phyloP scores from a whole-genome alignment of 2,797 vertebrate species.

The Adelosebastes latens region DNA sequence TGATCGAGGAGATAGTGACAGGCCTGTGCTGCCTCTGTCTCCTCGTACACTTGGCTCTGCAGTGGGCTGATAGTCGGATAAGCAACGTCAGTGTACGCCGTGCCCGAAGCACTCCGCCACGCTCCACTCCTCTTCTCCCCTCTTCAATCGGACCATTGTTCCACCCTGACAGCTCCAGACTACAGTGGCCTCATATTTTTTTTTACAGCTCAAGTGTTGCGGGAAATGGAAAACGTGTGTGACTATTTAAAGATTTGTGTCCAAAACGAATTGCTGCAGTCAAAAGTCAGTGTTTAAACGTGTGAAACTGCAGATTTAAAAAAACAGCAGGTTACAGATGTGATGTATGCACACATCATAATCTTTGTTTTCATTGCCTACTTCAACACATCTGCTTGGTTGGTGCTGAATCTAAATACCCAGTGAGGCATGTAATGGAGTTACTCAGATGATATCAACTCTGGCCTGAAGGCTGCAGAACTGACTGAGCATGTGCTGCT shows the following conservation, averaged over 20 bases:
- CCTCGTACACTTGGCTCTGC: conserved; percentile 29
- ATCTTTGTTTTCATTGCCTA: conserved; percentile 8
- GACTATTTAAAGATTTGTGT: not conserved
- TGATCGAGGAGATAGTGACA: conserved; percentile 50
- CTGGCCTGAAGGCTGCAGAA: conserved; percentile 7
- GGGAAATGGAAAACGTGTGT: not conserved
- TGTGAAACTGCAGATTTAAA: not conserved
- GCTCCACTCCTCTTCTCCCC: conserved; percentile 6
- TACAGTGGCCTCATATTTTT: conserved; percentile 19
- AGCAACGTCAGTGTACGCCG: conserved; percentile 40
- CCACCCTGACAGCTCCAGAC: conserved; percentile 1
- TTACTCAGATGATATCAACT: conserved; percentile 9
- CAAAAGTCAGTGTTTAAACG: not conserved
- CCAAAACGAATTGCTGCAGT: not conserved
- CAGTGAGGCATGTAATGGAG: conserved; percentile 32
- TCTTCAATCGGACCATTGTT: conserved; percentile 61
- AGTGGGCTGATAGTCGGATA: conserved; percentile 37
- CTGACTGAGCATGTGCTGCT: conserved; percentile 34
- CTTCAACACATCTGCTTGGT: conserved; percentile 20
- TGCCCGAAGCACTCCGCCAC: conserved; percentile 33
- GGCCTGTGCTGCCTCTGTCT: conserved; percentile 51
- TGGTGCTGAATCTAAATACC: conserved; percentile 18
- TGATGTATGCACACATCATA: not conserved
- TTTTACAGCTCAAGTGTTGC: conserved; percentile 21
- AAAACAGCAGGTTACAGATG: not conserved